phyloP scores from a whole-genome alignment of 2,888 invertebrate species.

The Noctuana brunneofusca region DNA sequence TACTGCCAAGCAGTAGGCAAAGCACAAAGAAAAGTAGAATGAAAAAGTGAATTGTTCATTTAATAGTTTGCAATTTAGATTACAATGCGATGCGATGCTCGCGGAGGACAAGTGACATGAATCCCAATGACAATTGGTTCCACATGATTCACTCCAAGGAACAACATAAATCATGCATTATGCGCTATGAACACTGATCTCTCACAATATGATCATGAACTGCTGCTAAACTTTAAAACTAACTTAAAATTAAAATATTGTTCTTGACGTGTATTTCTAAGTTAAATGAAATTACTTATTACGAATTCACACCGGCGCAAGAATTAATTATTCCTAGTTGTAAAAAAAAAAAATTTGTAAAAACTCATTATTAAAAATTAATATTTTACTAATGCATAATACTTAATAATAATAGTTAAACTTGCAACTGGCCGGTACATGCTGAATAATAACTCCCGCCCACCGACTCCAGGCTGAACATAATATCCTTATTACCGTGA shows the following conservation, averaged over 20 bases:
- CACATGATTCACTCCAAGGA: not conserved
- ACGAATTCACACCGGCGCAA: too few species aligned
- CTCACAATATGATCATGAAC: too few species aligned
- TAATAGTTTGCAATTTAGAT: constrained; percentile 6
- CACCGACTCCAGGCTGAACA: not conserved
- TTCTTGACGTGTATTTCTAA: too few species aligned
- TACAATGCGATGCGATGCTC: constrained; percentile 1
- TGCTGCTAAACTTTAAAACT: too few species aligned
- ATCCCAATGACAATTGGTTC: not conserved
- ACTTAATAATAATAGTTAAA: too few species aligned
- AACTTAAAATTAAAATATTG: too few species aligned
- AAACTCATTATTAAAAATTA: too few species aligned
- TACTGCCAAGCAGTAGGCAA: not conserved
- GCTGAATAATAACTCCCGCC: not conserved
- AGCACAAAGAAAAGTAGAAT: not conserved
- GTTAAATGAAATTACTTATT: too few species aligned
- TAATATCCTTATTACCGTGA: not conserved
- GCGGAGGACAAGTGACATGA: not conserved
- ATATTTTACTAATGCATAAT: too few species aligned
- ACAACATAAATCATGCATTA: not conserved
- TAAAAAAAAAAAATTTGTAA: too few species aligned
- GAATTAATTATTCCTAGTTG: too few species aligned
- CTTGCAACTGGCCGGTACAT: not conserved
- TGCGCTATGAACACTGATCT: not conserved
- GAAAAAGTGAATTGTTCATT: not conserved